Percentiles rank a stretch among this genome's conserved stretches.
These are phyloP conservation scores for Myodes glareolus DNA, from an alignment of 2,113 vertebrate genomes.

Conservation along the genomic window DNA sequence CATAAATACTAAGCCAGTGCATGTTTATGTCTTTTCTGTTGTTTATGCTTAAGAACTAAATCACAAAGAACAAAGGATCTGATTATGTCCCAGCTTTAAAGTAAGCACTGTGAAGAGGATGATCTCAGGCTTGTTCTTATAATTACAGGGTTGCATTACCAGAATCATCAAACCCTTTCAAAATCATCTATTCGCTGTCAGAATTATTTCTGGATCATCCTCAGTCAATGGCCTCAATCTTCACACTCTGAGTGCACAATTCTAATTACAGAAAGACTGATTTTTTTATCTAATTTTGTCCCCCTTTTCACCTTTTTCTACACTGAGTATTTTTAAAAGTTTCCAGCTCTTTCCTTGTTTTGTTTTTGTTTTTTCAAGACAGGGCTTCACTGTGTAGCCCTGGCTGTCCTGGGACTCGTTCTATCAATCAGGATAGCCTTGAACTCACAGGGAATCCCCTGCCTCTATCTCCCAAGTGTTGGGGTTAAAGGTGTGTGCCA, in stretches of 20 bases:
- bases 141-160: not conserved
- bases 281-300: not conserved
- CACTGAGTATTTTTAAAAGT: not conserved
- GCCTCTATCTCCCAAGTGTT: not conserved
- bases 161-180: constrained; percentile 34
- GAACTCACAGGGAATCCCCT: not conserved
- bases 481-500: not conserved
- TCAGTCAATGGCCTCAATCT: constrained; percentile 15
- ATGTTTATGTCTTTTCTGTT: constrained; percentile 11
- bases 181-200: constrained; percentile 27
- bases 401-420: not conserved
- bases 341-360: not conserved
- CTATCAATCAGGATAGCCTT: not conserved
- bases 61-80: not conserved
- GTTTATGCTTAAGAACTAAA: constrained; percentile 49
- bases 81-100: constrained; percentile 3
- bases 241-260: not conserved
- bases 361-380: not conserved
- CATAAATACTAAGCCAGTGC: constrained; percentile 38
- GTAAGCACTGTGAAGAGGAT: constrained; percentile 15
- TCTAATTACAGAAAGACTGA: not conserved
- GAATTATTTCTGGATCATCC: constrained; percentile 27
- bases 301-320: constrained; percentile 39
- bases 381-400: not conserved
- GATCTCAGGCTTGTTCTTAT: not conserved